phyloP scores from a whole-genome alignment of 2,797 vertebrate species.

The Mergus octosetaceus region DNA sequence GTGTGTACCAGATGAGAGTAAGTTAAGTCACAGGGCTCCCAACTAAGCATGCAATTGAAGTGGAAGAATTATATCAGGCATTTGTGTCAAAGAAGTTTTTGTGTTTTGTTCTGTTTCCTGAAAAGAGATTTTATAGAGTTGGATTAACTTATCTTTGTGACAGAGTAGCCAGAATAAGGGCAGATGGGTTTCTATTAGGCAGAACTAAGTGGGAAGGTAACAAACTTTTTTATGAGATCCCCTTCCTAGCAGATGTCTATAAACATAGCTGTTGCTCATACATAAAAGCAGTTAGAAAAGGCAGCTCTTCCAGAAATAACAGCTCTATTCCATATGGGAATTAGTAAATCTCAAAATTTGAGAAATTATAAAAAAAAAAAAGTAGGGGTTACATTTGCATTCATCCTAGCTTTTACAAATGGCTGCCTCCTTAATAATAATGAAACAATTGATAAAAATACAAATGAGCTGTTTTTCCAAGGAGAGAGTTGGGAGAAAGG shows the following conservation, averaged over 20 bases:
- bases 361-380: background rate
- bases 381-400: background rate
- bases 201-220: background rate
- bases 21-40: background rate
- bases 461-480: background rate
- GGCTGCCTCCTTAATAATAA: background rate
- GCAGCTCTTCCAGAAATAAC: background rate
- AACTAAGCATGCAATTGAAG: background rate
- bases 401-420: background rate
- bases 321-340: background rate
- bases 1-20: constrained; percentile 28
- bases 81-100: background rate
- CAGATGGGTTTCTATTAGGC: background rate
- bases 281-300: background rate
- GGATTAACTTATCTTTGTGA: background rate
- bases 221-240: background rate
- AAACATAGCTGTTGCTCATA: background rate
- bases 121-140: background rate
- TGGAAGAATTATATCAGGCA: background rate
- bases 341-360: background rate
- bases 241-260: background rate
- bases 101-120: background rate
- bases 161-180: background rate
- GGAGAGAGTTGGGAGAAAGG: background rate
- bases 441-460: background rate